Conservation (phyloP, 2,888 invertebrate species). For the Pterostichus niger region DNA sequence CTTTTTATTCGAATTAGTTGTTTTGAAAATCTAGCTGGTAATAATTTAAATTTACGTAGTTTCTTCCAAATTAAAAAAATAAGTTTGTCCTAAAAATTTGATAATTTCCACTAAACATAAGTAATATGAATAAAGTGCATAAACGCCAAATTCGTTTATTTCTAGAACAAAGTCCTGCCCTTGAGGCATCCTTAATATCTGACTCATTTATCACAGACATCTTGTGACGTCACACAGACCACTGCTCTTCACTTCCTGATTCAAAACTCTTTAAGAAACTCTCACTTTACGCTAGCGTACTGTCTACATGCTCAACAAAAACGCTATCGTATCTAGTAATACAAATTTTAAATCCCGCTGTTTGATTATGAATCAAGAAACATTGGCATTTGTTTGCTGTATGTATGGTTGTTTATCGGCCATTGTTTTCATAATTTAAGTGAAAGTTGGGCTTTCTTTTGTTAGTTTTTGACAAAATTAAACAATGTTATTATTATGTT, state of each 20-base stretch:
- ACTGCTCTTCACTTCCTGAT: conserved; percentile 39
- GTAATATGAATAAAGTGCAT: no score
- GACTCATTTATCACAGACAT: conserved; percentile 36
- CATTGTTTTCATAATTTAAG: conserved; percentile 5
- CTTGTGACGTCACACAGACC: conserved; percentile 38
- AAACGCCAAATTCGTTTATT: no score
- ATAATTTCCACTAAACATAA: no score
- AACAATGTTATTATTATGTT: conserved; percentile 17
- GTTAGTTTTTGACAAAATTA: conserved; percentile 37
- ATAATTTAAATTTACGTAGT: no score
- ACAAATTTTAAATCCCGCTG: neutral
- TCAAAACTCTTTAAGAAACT: neutral
- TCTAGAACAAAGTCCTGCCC: neutral
- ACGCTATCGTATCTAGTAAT: neutral
- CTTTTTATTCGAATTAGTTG: no score
- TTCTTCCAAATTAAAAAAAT: no score
- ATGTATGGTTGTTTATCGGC: neutral
- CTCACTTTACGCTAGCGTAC: conserved; percentile 17
- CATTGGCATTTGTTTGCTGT: neutral
- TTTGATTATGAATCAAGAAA: conserved; percentile 37
- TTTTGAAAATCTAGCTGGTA: no score
- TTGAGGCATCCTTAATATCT: conserved; percentile 46
- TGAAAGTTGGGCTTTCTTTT: conserved; percentile 42
- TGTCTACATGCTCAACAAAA: neutral
- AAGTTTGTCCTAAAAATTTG: no score